A percentile compares a stretch with the other conserved stretches of the same genome.
phyloP scores from a whole-genome alignment of 2,797 vertebrate species.

The Cossypha heuglini region DNA sequence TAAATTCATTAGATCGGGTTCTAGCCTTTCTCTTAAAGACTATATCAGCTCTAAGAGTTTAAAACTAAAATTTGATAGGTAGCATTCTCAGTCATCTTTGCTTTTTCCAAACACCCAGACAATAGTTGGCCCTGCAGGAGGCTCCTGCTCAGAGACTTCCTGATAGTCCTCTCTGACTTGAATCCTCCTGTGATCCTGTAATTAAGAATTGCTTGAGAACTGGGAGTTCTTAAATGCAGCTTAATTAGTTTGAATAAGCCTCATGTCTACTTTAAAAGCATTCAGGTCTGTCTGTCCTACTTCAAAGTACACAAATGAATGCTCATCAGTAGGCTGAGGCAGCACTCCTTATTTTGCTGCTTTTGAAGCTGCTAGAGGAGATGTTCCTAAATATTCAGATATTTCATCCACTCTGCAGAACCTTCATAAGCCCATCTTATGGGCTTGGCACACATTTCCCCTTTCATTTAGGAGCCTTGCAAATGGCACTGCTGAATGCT shows the following conservation, averaged over 20 bases:
- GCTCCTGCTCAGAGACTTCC: neutral
- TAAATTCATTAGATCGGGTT: neutral
- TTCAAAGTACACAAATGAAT: neutral
- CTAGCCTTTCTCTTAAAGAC: neutral
- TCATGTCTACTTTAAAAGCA: neutral
- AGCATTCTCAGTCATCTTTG: neutral
- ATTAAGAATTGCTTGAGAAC: neutral
- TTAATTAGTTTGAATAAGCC: neutral
- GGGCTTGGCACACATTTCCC: neutral
- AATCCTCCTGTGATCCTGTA: neutral
- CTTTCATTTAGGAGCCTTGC: neutral
- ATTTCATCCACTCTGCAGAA: neutral
- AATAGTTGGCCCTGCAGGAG: neutral
- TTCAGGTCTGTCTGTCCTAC: neutral
- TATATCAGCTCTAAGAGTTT: neutral
- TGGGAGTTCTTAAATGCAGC: neutral
- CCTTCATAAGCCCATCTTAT: neutral
- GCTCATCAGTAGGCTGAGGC: neutral
- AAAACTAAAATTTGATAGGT: neutral
- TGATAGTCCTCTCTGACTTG: neutral
- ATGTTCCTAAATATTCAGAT: neutral
- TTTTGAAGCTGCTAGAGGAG: neutral
- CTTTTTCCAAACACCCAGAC: neutral
- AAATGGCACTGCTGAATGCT: neutral
- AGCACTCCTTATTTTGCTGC: neutral